These are phyloP conservation scores for Channa argus DNA, from an alignment of 2,113 vertebrate genomes.

Conservation along the genomic window DNA sequence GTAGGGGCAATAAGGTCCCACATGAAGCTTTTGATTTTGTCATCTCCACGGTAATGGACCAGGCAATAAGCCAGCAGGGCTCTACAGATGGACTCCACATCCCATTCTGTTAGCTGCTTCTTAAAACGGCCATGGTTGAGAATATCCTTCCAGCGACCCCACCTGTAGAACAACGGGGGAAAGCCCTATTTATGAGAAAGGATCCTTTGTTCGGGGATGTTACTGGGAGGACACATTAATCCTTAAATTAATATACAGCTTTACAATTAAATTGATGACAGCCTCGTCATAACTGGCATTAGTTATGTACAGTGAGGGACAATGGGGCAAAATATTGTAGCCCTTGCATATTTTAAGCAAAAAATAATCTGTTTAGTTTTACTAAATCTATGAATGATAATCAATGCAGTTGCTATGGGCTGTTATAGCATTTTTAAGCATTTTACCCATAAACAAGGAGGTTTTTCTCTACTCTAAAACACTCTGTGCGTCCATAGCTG, in stretches of 20 bases:
- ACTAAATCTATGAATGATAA: no score
- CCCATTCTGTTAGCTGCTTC: constrained; percentile 92
- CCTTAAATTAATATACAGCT: not conserved
- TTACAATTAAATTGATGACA: not conserved
- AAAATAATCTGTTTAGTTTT: no score
- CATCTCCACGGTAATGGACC: constrained; percentile 96
- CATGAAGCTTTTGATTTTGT: constrained; percentile 99
- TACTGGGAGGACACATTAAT: not conserved
- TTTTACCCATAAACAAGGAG: constrained; percentile 95
- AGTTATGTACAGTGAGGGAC: no score
- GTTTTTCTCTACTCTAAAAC: constrained; percentile 98
- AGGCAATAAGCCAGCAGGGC: constrained; percentile 95
- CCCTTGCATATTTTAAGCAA: no score
- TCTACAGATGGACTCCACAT: constrained; percentile 97
- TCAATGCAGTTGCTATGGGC: no score
- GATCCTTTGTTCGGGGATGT: not conserved
- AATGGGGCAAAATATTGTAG: no score
- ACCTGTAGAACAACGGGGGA: constrained; percentile 77
- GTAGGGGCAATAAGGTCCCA: constrained; percentile 98
- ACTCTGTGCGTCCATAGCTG: constrained; percentile 96
- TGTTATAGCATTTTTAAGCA: not conserved
- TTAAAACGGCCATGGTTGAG: constrained; percentile 97
- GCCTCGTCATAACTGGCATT: not conserved
- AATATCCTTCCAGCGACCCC: constrained; percentile 98
- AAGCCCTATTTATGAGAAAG: not conserved